Evolutionary conservation across 2,888 invertebrate species (phyloP).

Genomic region (Ypsolopha scabrella): DNA sequence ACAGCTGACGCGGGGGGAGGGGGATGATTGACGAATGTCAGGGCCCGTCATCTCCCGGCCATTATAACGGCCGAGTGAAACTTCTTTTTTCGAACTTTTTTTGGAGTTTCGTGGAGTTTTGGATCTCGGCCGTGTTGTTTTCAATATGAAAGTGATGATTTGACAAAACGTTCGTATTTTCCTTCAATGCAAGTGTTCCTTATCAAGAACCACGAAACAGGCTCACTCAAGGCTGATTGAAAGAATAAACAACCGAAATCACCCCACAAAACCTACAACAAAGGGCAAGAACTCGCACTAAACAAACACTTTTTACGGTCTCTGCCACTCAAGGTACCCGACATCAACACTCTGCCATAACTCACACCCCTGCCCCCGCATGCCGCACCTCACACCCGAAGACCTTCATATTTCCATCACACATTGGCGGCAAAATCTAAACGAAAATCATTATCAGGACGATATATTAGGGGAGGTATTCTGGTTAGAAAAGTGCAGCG

Average conservation of each 20-base stretch:
- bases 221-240: too few species aligned
- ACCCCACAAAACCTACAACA: neutral
- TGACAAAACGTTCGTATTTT: too few species aligned
- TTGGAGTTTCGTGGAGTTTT: neutral
- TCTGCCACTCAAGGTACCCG: neutral
- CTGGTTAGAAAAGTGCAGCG: conserved; percentile 2
- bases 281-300: neutral
- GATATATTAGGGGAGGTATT: conserved; percentile 39
- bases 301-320: conserved; percentile 1
- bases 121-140: too few species aligned
- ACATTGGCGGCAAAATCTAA: conserved; percentile 55
- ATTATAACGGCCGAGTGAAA: neutral
- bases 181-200: too few species aligned
- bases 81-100: neutral
- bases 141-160: too few species aligned
- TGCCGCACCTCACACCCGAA: conserved; percentile 6
- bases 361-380: conserved; percentile 6
- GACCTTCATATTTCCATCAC: conserved; percentile 62
- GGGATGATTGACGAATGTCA: conserved; percentile 68
- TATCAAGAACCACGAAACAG: too few species aligned
- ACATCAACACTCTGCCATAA: conserved; percentile 9
- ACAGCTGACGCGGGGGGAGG: conserved; percentile 33
- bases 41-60: conserved; percentile 6
- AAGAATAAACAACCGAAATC: neutral
- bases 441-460: conserved; percentile 63